These are phyloP conservation scores for Globodera ellingtonae DNA, from an alignment of 1,140 invertebrate species.

Conservation along the genomic window DNA sequence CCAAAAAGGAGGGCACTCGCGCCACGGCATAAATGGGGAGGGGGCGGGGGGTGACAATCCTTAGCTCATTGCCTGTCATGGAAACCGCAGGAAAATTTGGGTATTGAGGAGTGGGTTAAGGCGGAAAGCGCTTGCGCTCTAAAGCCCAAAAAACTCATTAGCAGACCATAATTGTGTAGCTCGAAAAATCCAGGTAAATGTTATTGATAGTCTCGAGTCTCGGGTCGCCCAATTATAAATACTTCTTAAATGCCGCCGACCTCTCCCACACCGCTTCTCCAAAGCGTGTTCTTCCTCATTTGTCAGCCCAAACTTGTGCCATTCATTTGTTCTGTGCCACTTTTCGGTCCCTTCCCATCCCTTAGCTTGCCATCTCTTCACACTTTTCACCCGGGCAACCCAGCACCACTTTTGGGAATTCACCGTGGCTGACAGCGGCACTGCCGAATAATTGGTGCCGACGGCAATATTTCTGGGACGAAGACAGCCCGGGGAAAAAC, in stretches of 20 bases:
- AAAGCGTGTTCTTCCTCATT: too few relatives aligned
- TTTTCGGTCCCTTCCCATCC: not conserved
- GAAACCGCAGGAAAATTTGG: constrained; percentile 1
- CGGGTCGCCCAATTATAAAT: too few relatives aligned
- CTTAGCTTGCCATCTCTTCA: not conserved
- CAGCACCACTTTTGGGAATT: constrained; percentile 17
- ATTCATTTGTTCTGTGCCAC: not conserved
- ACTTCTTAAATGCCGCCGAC: too few relatives aligned
- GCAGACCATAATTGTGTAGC: too few relatives aligned
- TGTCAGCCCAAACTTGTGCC: too few relatives aligned
- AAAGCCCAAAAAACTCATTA: too few relatives aligned
- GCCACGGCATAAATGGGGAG: constrained; percentile 9
- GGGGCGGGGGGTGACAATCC: not conserved
- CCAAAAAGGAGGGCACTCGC: not conserved
- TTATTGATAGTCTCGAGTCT: too few relatives aligned
- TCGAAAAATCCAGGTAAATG: too few relatives aligned
- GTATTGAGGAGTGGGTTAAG: not conserved
- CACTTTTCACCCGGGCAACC: not conserved
- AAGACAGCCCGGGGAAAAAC: constrained; percentile 1
- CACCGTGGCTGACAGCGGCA: not conserved
- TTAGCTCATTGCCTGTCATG: constrained; percentile 2
- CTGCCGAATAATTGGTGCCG: constrained; percentile 13
- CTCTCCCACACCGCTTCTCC: too few relatives aligned
- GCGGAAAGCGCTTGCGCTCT: not conserved
- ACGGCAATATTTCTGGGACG: not conserved